These are phyloP conservation scores for Hydropsyche betteni DNA, from an alignment of 2,888 invertebrate genomes.

Conservation along the genomic window DNA sequence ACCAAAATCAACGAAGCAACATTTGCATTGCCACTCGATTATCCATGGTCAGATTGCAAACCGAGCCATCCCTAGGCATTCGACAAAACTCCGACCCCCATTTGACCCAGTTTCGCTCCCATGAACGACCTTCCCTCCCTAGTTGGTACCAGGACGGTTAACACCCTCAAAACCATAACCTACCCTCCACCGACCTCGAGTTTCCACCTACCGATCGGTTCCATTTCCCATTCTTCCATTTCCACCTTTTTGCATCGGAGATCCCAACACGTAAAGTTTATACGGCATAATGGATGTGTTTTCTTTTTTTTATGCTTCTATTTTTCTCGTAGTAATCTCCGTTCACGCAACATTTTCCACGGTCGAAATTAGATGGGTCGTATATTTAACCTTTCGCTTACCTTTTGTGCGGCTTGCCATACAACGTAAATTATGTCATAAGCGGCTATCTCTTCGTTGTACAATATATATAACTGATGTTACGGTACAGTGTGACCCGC, in stretches of 20 bases:
- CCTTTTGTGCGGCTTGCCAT: background rate
- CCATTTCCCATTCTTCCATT: background rate
- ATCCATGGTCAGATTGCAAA: conserved; percentile 1
- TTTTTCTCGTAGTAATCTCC: conserved; percentile 1
- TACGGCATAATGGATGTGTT: background rate
- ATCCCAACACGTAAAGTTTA: background rate
- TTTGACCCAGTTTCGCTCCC: conserved; percentile 22
- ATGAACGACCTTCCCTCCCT: conserved; percentile 3
- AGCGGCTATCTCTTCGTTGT: background rate
- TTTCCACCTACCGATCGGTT: background rate
- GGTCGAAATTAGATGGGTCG: conserved; percentile 13
- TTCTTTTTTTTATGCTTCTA: background rate
- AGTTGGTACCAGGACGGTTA: no score
- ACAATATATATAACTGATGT: no score
- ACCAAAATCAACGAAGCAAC: no score
- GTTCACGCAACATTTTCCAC: conserved; percentile 25
- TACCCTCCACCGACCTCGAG: conserved; percentile 1
- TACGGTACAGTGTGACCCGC: no score
- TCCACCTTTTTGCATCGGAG: conserved; percentile 1
- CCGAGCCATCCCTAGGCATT: conserved; percentile 16
- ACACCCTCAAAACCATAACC: background rate
- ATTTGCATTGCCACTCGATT: background rate
- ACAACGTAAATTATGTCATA: conserved; percentile 3
- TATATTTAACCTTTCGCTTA: conserved; percentile 5
- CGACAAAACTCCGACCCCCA: conserved; percentile 8